These are phyloP conservation scores for Oopsacas minuta DNA, from an alignment of 37 sponge, comb jelly and placozoan species.

Conservation along the genomic window DNA sequence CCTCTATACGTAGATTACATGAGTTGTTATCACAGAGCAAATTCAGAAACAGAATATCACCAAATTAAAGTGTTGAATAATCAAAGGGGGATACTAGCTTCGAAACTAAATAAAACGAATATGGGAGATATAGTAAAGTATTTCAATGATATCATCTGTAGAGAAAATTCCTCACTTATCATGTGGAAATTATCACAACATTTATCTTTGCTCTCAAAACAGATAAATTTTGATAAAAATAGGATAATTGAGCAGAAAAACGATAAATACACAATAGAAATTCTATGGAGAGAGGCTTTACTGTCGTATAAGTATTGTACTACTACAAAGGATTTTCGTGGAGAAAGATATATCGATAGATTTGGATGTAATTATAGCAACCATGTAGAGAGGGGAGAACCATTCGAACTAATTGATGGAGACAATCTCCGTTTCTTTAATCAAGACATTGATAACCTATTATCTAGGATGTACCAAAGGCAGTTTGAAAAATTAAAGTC, in stretches of 20 bases:
- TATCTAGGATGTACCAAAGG: not conserved
- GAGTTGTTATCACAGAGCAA: not conserved
- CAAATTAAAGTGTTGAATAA: not conserved
- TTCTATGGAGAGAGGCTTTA: not conserved
- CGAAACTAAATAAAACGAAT: not conserved
- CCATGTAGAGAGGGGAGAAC: slow-evolving; percentile 4
- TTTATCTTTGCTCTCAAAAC: not conserved
- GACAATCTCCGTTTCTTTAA: not conserved
- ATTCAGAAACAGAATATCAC: not conserved
- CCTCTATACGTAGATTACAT: not conserved
- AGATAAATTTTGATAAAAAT: not conserved
- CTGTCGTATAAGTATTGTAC: not conserved
- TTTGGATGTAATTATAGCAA: not conserved
- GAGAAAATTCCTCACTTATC: not conserved
- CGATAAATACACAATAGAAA: slow-evolving; percentile 10
- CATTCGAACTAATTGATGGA: slow-evolving; percentile 1
- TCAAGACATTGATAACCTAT: not conserved
- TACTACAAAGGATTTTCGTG: not conserved
- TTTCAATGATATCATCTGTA: not conserved
- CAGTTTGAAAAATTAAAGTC: not conserved
- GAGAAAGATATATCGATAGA: not conserved
- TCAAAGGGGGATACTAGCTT: not conserved
- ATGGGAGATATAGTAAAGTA: not conserved
- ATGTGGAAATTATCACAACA: not conserved
- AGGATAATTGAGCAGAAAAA: not conserved